Evolutionary conservation across 2,797 vertebrate genomes (phyloP), one percentile per base, ranked within the genome.

Genomic region (Tamandua tetradactyla): DNA sequence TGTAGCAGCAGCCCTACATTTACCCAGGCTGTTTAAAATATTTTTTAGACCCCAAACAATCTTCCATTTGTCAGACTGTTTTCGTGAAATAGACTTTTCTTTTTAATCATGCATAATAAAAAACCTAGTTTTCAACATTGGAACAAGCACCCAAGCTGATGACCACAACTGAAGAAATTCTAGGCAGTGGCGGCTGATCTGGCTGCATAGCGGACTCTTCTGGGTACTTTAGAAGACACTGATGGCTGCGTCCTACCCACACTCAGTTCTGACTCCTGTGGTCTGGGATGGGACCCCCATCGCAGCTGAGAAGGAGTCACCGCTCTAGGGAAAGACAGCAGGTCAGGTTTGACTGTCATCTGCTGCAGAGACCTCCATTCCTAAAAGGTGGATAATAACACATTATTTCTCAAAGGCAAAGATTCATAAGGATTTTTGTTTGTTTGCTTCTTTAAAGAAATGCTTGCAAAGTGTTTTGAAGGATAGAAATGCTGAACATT

Each of bases 371-470:
- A 42, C 57, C 55, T 69, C 1, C 9, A 40, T 13, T 64, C 17
- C 32, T 68, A 42, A 84, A 61, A 87, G 23, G 35, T n/a, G 3
- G 49, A 32, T 49, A 59, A 14, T 27, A 81, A 57, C 14, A 66
- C 11, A 12, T 78, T 74, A 57, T 85, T 95, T 88, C 62, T 92
- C 57, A 85, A 82, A 93, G 47, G 5, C 76, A 68, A 59, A 84
- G 35, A 69, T 49, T 30, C 14, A 7, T 25, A 57, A 44, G 20
- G n/a, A 52, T 40, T n/a, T 62, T 32, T 68, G 32, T 49, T 68
- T 83, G 40, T 35, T 49, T 78, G 61, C 18, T 47, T 87, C 10
- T 71, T 83, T 37, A 0, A 85, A 85, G 57, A 87, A 84, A 87
- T 25, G 8, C 10, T n/a, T 74, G 13, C 8, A 47, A n/a, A 11